Conservation (phyloP, 2,113 vertebrate genomes). For the Hippoglossus stenolepis region DNA sequence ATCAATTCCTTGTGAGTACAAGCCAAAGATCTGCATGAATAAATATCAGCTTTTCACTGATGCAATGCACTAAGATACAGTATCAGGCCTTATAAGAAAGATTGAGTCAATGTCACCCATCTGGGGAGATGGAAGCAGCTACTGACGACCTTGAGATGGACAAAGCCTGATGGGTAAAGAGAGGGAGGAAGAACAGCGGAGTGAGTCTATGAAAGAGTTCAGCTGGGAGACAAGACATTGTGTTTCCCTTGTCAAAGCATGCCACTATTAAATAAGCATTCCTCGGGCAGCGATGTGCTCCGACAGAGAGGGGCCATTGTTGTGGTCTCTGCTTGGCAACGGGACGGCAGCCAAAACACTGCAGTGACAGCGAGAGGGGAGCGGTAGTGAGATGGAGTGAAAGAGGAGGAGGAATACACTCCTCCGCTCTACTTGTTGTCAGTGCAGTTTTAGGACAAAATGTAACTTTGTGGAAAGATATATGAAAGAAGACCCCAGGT, state of each 20-base stretch:
- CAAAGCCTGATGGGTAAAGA: conserved; percentile 1
- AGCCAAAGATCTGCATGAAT: conserved; percentile 31
- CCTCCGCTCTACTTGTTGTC: neutral
- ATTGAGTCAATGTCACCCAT: conserved; percentile 36
- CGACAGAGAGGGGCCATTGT: conserved; percentile 76
- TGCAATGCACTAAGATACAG: conserved; percentile 6
- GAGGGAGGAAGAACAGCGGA: conserved; percentile 23
- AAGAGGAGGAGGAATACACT: conserved; percentile 32
- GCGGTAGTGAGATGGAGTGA: conserved; percentile 34
- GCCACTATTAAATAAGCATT: conserved; percentile 75
- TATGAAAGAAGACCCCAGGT: neutral
- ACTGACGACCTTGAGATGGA: conserved; percentile 45
- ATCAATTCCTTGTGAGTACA: neutral
- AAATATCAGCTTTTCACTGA: conserved; percentile 2
- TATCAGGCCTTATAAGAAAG: neutral
- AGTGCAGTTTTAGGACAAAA: conserved; percentile 2
- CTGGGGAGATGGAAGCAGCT: conserved; percentile 19
- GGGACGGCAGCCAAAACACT: conserved; percentile 71
- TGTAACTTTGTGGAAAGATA: neutral
- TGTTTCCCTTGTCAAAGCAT: conserved; percentile 55
- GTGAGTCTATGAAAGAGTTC: conserved; percentile 55
- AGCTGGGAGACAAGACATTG: conserved; percentile 56
- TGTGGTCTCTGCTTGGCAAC: conserved; percentile 72
- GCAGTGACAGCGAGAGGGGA: conserved; percentile 59
- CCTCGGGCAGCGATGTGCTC: conserved; percentile 60